A percentile compares a stretch with the other conserved stretches of the same genome.
Conservation (phyloP, 2,113 vertebrate genomes). For the Nanger granti region DNA sequence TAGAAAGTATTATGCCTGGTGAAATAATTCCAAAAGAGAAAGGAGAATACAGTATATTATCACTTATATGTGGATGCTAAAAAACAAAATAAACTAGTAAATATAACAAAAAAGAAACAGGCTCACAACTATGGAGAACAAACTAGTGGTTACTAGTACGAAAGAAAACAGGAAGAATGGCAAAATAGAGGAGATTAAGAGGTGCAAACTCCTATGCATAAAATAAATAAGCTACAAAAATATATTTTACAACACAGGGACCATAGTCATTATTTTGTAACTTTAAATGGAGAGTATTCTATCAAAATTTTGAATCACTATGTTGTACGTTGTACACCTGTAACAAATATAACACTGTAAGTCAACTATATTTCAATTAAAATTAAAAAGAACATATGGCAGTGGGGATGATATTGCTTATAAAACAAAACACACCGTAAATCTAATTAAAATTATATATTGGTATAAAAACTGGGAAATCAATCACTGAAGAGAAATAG, state of each 20-base stretch:
- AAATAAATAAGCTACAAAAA: background rate
- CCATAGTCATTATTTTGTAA: background rate
- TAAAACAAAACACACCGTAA: background rate
- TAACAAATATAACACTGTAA: background rate
- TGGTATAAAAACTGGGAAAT: background rate
- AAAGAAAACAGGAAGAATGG: background rate
- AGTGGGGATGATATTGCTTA: background rate
- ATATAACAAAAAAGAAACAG: background rate
- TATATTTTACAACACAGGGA: background rate
- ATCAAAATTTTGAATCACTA: background rate
- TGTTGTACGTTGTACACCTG: background rate
- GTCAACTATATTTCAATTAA: background rate
- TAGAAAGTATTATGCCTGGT: background rate
- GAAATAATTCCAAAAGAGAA: background rate
- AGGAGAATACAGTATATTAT: background rate
- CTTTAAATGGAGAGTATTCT: background rate
- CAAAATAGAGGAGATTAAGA: background rate
- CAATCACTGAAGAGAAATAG: background rate
- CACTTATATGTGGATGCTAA: background rate
- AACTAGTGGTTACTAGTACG: background rate
- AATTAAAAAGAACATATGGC: background rate
- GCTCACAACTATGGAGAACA: background rate
- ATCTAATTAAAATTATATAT: background rate
- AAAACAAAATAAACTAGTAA: background rate
- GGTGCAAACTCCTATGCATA: background rate